phyloP scores from a whole-genome alignment of 2,797 vertebrate genomes.

The Lerista edwardsae region DNA sequence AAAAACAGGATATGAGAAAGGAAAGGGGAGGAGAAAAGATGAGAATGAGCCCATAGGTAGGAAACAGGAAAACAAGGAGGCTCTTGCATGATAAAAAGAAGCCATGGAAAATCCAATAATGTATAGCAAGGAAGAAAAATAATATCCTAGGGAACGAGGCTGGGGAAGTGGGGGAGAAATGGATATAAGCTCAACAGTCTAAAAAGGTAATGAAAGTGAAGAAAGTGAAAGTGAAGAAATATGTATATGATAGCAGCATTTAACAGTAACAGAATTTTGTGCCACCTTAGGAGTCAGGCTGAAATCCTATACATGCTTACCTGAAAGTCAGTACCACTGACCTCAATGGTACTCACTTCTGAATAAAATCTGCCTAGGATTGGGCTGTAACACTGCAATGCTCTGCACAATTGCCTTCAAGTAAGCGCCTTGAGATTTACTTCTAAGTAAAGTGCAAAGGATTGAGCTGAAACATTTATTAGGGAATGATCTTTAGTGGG shows the following conservation, averaged over 20 bases:
- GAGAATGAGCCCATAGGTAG: not conserved
- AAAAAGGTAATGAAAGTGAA: not conserved
- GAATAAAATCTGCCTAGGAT: not conserved
- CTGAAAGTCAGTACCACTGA: no score
- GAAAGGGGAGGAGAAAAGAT: not conserved
- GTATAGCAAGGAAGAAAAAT: not conserved
- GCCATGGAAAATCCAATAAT: not conserved
- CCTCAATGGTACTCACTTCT: no score
- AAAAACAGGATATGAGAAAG: slow-evolving; percentile 4
- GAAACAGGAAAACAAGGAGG: slow-evolving; percentile 7
- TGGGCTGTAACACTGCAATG: not conserved
- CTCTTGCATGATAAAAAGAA: not conserved
- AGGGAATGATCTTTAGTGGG: not conserved
- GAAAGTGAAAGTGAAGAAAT: not conserved
- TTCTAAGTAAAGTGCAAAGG: not conserved
- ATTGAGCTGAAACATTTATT: not conserved
- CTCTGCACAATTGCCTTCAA: not conserved
- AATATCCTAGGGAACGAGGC: not conserved
- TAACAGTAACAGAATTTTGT: not conserved
- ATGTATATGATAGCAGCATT: not conserved
- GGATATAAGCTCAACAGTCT: not conserved
- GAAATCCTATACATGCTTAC: no score
- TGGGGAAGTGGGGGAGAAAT: not conserved
- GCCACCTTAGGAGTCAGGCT: not conserved
- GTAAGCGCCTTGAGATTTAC: not conserved